A percentile compares a stretch with the other conserved stretches of the same genome.
These are phyloP conservation scores for Nowickia ferox DNA, from an alignment of 2,888 invertebrate species.

Conservation along the genomic window DNA sequence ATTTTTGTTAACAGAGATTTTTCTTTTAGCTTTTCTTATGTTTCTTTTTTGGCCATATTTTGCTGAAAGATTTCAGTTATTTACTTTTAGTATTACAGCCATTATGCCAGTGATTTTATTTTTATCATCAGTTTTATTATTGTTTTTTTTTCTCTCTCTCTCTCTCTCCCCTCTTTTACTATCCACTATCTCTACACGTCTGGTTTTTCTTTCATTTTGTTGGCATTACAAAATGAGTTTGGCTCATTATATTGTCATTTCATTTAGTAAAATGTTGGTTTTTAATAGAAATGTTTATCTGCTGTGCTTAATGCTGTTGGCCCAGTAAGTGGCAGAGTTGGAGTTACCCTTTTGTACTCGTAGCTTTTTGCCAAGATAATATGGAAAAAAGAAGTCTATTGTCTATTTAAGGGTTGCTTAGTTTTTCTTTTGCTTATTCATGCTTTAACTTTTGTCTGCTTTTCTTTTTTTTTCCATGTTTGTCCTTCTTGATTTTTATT, in stretches of 20 bases:
- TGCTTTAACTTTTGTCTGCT: constrained; percentile 48
- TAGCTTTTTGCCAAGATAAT: constrained; percentile 3
- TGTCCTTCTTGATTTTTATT: constrained; percentile 67
- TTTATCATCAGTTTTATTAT: constrained; percentile 42
- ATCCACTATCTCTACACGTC: constrained; percentile 21
- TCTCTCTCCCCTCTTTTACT: not conserved
- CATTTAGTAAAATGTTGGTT: constrained; percentile 72
- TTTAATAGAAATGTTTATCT: constrained; percentile 56
- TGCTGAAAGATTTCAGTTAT: constrained; percentile 50
- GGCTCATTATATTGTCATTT: constrained; percentile 82
- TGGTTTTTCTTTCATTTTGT: constrained; percentile 55
- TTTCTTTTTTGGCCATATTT: constrained; percentile 24
- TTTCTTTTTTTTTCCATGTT: constrained; percentile 18
- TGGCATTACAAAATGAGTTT: constrained; percentile 55
- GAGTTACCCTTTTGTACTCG: constrained; percentile 43
- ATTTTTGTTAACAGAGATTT: constrained; percentile 46
- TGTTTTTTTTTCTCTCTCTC: not conserved
- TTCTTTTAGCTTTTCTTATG: constrained; percentile 32
- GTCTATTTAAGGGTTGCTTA: constrained; percentile 60
- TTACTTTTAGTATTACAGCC: constrained; percentile 63
- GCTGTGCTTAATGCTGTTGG: constrained; percentile 27
- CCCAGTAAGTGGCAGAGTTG: constrained; percentile 30
- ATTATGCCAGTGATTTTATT: constrained; percentile 74
- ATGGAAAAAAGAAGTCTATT: not conserved
- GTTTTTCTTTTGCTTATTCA: constrained; percentile 36